Evolutionary conservation across 1,140 invertebrate species (phyloP).

Genomic region (Drosophila sucinea): DNA sequence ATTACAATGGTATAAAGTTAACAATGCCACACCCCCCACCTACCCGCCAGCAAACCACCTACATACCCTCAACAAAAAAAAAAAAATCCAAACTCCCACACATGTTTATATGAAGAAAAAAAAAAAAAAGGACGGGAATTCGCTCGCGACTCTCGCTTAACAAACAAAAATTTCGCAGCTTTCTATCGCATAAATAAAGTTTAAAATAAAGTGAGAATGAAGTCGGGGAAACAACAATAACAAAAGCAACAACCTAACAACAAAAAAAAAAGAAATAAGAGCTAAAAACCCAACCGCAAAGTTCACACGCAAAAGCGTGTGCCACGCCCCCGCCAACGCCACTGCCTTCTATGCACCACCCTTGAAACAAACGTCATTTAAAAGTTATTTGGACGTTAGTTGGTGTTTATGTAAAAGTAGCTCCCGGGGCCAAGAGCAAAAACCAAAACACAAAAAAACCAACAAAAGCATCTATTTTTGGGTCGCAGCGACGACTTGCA

Average conservation of each 20-base stretch:
- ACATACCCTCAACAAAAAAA: conserved; percentile 5
- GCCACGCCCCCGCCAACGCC: conserved; percentile 41
- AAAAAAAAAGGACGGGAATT: conserved; percentile 48
- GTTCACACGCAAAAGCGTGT: conserved; percentile 69
- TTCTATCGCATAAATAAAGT: conserved; percentile 79
- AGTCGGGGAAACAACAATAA: conserved; percentile 24
- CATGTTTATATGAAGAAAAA: conserved; percentile 18
- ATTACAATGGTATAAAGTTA: conserved; percentile 77
- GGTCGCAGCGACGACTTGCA: not conserved
- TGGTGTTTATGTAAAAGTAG: conserved; percentile 79
- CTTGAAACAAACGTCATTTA: conserved; percentile 75
- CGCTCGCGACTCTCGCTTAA: conserved; percentile 62
- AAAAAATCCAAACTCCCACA: not conserved
- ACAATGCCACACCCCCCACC: conserved; percentile 48
- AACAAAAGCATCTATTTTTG: conserved; percentile 13
- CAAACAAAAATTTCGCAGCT: conserved; percentile 75
- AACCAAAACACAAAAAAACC: not conserved
- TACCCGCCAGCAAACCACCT: conserved; percentile 2
- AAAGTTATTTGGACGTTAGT: conserved; percentile 79
- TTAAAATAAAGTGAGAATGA: conserved; percentile 76
- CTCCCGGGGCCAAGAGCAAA: conserved; percentile 34
- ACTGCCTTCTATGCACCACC: conserved; percentile 5
- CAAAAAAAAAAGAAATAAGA: conserved; percentile 2
- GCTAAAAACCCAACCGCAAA: conserved; percentile 43
- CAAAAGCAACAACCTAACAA: conserved; percentile 17